Base-by-base conservation (phyloP, 2,888 invertebrate genomes). In the Argyra leucocephala region DNA sequence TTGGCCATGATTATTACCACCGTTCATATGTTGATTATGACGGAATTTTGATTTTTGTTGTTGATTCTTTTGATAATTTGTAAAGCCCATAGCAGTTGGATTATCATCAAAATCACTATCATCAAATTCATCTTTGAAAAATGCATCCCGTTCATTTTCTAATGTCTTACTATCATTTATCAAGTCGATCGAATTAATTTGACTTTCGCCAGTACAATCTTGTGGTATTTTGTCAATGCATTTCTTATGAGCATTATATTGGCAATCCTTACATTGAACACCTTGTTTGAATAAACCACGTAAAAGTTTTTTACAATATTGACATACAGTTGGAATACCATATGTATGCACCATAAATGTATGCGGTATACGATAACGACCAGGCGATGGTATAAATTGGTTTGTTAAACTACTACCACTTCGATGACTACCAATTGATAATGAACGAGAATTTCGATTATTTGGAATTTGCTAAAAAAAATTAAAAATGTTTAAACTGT, bases 281-380 rank as follows among this genome's bases (percentile, higher is more conserved):
- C 98, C 98, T 82, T 98, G 97, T 77, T 93, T 93, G 82, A 97
- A 96, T 63, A 98, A 83, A 0, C 98, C 98, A 71, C 91, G 90
- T 69, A 99, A 85, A 73, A 99, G 85, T 81, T 95, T 95, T 81
- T 95, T 94, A 83, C 98, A 99, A 79, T 88, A 86, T 73, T 96
- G 92, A 78, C 99, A 99, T 22, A 98, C 90, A 0, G 98, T 99
- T 65, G 97, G 99, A 63, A 94, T 85, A 62, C 95, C 96, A 82
- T 99, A 99, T 65, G 93, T 90, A 82, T 98, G 98, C 69, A 98
- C 86, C 75, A 94, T 91, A 82, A 97, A 97, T 6, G 97, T 97
- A 82, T 98, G 98, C 48, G 98, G 97, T 75, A 94, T 91, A 76
- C 88, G 86, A 67, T 61, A 61, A 10, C 61, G 61, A n/a, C 18